Percentiles rank a stretch among this genome's conserved stretches.
Conservation (phyloP, 92 coral and sea anemone genomes). For the Porites evermanni region DNA sequence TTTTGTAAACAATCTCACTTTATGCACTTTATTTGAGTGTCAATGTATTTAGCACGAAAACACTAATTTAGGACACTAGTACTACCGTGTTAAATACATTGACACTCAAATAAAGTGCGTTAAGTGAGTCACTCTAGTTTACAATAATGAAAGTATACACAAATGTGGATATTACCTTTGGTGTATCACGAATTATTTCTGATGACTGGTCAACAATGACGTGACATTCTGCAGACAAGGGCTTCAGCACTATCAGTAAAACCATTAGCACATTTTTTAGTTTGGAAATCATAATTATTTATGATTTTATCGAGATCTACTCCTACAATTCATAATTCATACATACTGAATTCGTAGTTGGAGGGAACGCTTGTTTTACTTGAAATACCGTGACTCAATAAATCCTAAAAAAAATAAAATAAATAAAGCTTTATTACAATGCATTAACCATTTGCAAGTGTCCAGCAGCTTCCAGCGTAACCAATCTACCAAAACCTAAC, state of each 20-base stretch:
- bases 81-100: no score
- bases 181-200: constrained; percentile 75
- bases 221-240: constrained; percentile 93
- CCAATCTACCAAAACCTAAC: neutral
- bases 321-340: neutral
- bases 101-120: no score
- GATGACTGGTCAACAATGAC: constrained; percentile 92
- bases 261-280: neutral
- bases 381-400: constrained; percentile 65
- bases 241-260: constrained; percentile 75
- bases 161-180: constrained; percentile 70
- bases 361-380: constrained; percentile 57
- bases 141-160: no score
- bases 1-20: no score
- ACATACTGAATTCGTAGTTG: constrained; percentile 72
- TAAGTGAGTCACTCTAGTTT: no score
- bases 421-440: neutral
- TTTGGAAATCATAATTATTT: neutral
- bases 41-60: no score
- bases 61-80: no score
- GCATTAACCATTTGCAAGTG: neutral
- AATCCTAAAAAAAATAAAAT: constrained; percentile 23
- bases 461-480: no score
- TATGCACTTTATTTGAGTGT: no score
- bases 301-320: neutral